Percentiles rank a stretch among this genome's conserved stretches.
Conservation (phyloP, 1,140 invertebrate genomes). For the Tenebrio molitor region DNA sequence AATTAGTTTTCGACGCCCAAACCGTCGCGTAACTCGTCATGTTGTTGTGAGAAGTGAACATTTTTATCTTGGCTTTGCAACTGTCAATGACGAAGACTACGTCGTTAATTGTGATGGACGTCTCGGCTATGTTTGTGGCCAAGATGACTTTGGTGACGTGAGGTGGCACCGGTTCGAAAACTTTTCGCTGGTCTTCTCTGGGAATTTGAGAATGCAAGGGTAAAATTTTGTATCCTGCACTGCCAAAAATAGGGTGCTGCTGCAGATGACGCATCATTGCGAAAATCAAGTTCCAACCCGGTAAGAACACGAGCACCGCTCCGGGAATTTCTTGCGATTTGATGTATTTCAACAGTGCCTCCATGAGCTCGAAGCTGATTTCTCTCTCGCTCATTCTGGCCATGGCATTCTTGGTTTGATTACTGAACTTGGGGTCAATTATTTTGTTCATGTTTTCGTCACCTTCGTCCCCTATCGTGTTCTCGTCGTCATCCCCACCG, state of each 20-base stretch:
- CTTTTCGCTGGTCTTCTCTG: conserved; percentile 89
- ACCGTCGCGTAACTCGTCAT: conserved; percentile 95
- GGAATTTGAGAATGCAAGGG: conserved; percentile 94
- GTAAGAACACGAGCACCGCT: conserved; percentile 92
- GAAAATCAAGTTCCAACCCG: conserved; percentile 96
- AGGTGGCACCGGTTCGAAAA: conserved; percentile 83
- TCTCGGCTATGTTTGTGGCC: conserved; percentile 94
- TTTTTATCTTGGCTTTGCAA: conserved; percentile 95
- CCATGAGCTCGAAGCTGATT: conserved; percentile 92
- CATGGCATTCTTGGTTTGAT: conserved; percentile 80
- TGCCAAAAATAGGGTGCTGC: conserved; percentile 82
- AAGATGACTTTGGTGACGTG: conserved; percentile 87
- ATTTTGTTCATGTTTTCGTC: conserved; percentile 87
- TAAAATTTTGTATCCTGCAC: conserved; percentile 77
- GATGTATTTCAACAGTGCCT: conserved; percentile 85
- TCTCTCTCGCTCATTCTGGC: conserved; percentile 88
- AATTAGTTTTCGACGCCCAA: conserved; percentile 93
- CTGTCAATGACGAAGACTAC: conserved; percentile 96
- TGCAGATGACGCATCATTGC: conserved; percentile 89
- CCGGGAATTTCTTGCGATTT: conserved; percentile 80
- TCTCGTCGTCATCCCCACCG: conserved; percentile 70
- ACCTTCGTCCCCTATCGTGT: conserved; percentile 71
- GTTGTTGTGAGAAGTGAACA: conserved; percentile 96
- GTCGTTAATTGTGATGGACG: conserved; percentile 97
- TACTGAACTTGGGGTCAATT: conserved; percentile 36